Conservation (phyloP, 2,888 invertebrate genomes). For the Steromphala cineraria region DNA sequence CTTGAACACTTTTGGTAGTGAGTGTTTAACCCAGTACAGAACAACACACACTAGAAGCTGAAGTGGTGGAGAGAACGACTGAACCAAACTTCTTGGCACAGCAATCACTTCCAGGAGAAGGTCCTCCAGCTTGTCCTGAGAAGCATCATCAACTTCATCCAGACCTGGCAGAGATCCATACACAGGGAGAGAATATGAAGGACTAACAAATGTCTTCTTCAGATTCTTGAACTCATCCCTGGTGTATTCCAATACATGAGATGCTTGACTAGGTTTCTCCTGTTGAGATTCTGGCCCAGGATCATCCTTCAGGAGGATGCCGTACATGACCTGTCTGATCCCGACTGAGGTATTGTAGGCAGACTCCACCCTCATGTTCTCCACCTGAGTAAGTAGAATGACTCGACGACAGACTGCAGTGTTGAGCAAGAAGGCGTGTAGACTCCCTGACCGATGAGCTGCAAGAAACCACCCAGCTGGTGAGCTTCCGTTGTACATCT, state of each 20-base stretch:
- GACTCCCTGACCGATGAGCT: slow-evolving; percentile 80
- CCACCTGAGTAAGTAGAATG: slow-evolving; percentile 69
- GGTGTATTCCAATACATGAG: slow-evolving; percentile 10
- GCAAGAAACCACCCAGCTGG: slow-evolving; percentile 82
- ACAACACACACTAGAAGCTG: slow-evolving; percentile 32
- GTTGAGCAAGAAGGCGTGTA: slow-evolving; percentile 82
- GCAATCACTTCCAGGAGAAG: slow-evolving; percentile 23
- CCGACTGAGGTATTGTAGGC: slow-evolving; percentile 58
- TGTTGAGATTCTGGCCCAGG: background rate
- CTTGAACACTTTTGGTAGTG: slow-evolving; percentile 26
- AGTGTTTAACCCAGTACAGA: slow-evolving; percentile 33
- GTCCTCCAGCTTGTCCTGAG: slow-evolving; percentile 21
- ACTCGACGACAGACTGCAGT: slow-evolving; percentile 62
- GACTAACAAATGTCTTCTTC: slow-evolving; percentile 45
- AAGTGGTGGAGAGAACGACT: slow-evolving; percentile 25
- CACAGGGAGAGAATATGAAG: slow-evolving; percentile 31
- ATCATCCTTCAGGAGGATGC: slow-evolving; percentile 59
- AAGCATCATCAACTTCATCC: slow-evolving; percentile 25
- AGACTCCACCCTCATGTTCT: slow-evolving; percentile 51
- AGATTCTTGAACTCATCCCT: slow-evolving; percentile 51
- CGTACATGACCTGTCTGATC: slow-evolving; percentile 67
- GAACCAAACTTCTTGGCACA: background rate
- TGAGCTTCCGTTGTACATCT: slow-evolving; percentile 42
- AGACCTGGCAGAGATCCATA: slow-evolving; percentile 42
- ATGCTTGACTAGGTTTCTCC: background rate